phyloP scores from a whole-genome alignment of 2,797 vertebrate genomes.

The Percopsis omiscomaycus region DNA sequence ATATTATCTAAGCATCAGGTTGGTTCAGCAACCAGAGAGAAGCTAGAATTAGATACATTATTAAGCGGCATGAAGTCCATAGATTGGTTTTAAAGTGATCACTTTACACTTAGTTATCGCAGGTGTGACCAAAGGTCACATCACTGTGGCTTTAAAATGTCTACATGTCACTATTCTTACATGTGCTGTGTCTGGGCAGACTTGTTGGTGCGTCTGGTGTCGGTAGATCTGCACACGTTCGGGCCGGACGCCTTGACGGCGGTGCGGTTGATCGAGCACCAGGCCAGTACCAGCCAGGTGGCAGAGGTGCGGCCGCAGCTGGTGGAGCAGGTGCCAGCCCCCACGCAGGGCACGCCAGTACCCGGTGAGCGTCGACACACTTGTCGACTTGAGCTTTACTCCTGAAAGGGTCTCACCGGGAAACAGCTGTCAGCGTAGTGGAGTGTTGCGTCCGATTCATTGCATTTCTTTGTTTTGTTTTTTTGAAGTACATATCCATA shows the following conservation, averaged over 20 bases:
- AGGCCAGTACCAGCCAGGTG: constrained; percentile 85
- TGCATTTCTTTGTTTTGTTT: too few relatives aligned
- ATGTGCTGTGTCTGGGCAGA: constrained; percentile 71
- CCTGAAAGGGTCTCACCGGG: too few relatives aligned
- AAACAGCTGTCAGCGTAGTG: neutral
- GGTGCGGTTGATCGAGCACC: constrained; percentile 96
- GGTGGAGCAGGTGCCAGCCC: constrained; percentile 88
- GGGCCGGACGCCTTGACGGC: constrained; percentile 93
- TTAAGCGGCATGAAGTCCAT: too few relatives aligned
- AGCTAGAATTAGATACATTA: too few relatives aligned
- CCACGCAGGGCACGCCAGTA: constrained; percentile 75
- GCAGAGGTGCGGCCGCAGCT: constrained; percentile 93
- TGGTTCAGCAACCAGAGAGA: too few relatives aligned
- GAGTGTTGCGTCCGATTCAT: too few relatives aligned
- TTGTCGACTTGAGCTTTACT: neutral
- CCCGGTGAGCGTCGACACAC: constrained; percentile 49
- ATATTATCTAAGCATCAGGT: too few relatives aligned
- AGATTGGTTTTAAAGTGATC: too few relatives aligned
- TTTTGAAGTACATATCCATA: too few relatives aligned
- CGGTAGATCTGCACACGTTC: constrained; percentile 96
- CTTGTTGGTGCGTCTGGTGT: constrained; percentile 93
- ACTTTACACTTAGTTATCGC: too few relatives aligned
- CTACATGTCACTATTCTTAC: constrained; percentile 31
- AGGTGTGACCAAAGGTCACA: too few relatives aligned
- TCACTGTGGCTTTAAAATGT: too few relatives aligned